Base-by-base conservation (phyloP, 2,888 invertebrate genomes). In the Alloscopus bannaensis region DNA sequence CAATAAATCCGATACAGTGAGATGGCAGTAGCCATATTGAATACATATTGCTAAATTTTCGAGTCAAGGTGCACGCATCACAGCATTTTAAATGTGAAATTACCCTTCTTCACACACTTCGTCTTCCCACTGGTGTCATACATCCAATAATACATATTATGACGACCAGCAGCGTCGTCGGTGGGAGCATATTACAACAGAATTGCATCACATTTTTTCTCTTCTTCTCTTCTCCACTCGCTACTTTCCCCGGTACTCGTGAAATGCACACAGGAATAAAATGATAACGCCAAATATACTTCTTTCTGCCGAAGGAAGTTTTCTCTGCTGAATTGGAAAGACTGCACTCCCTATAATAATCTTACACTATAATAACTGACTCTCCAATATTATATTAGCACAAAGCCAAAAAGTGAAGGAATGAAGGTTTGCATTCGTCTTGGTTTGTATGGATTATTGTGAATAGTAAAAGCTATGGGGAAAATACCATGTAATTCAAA, bases 1-100 rank as follows among this genome's bases (percentile, higher is more conserved):
- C 79, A 79, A 81, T 81, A 81, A 81, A 78, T 81, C 65, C 79
- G 76, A 79, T 79, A 81, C 81, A 79, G 66, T 70, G n/a, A n/a
- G n/a, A n/a, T 78, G 70, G 71, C 79, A 59, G n/a, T n/a, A 73
- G 52, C 66, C 76, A 47, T 76, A 71, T 75, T 73, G 81, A 81
- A 81, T 81, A 81, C 81, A 81, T 81, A 81, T 79, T 75, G 76
- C 59, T 66, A 40, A 59, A 81, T 81, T 81, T n/a, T 78, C 22
- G 20, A 29, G 13, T 20, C 22, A 50, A 64, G 70, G 36, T 71
- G 78, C 78, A 78, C 65, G 71, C 65, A 78, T 59, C 47, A 55
- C 22, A 68, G 68, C 64, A 79, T 72, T 79, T 79, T 72, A 79
- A 79, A 79, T 79, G 66, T 42, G 59, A 28, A 69, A 77, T 76